These are phyloP conservation scores for Raja brachyura DNA, from an alignment of 2,113 vertebrate genomes.

Conservation along the genomic window DNA sequence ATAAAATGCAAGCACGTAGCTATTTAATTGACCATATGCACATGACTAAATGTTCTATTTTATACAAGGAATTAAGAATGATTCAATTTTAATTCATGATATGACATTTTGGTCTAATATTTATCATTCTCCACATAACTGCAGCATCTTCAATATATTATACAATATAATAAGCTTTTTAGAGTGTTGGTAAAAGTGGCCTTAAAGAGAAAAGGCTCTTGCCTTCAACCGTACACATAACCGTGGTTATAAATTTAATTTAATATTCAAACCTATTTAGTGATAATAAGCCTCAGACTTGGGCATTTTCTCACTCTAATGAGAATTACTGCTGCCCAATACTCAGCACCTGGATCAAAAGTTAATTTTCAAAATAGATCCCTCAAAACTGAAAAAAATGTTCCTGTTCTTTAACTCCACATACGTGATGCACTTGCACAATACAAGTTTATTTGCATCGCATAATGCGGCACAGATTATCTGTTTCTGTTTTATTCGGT, in stretches of 20 bases:
- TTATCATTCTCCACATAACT: not conserved
- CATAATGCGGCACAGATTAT: not conserved
- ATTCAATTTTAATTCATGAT: not conserved
- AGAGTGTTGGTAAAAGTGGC: not conserved
- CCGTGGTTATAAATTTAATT: not conserved
- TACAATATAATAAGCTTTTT: not conserved
- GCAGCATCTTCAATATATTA: not conserved
- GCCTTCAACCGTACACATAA: not conserved
- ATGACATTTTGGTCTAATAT: not conserved
- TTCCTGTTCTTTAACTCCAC: not conserved
- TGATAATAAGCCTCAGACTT: not conserved
- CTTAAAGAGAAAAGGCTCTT: no score
- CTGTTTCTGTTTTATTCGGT: conserved; percentile 11
- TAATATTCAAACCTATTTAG: not conserved
- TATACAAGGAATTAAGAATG: not conserved
- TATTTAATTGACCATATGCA: not conserved
- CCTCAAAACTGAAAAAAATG: not conserved
- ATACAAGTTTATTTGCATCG: not conserved
- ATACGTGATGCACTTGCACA: not conserved
- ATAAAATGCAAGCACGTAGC: not conserved
- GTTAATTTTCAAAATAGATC: not conserved
- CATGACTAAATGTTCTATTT: not conserved
- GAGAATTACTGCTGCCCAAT: not conserved
- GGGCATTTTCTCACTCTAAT: not conserved
- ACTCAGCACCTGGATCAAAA: not conserved